These are phyloP conservation scores for Takifugu bimaculatus DNA, from an alignment of 2,113 vertebrate genomes.

Conservation along the genomic window DNA sequence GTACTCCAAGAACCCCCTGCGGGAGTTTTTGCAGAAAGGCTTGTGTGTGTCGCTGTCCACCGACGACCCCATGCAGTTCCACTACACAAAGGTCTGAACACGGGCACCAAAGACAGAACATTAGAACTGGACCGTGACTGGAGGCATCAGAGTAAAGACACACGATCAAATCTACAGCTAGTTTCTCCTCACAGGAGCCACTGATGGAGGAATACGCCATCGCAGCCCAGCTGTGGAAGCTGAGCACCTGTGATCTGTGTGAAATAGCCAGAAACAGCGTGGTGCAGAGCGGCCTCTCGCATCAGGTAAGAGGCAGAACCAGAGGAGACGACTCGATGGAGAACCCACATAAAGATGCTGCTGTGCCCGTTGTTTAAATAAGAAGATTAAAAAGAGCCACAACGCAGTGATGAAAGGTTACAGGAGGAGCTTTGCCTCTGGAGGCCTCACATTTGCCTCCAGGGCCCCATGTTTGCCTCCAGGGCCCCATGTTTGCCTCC, in stretches of 20 bases:
- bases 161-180: background rate
- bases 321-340: no score
- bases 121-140: no score
- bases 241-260: conserved; percentile 94
- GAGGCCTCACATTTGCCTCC: no score
- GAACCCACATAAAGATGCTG: background rate
- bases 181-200: conserved; percentile 48
- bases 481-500: no score
- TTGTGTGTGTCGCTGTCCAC: conserved; percentile 93
- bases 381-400: background rate
- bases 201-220: conserved; percentile 89
- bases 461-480: no score
- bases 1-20: conserved; percentile 94
- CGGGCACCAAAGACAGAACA: background rate
- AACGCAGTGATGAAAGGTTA: no score
- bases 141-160: no score
- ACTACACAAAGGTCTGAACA: conserved; percentile 91
- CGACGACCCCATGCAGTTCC: conserved; percentile 97
- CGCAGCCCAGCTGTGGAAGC: conserved; percentile 96
- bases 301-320: conserved; percentile 76
- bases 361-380: background rate
- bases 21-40: conserved; percentile 96
- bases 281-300: conserved; percentile 90
- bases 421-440: no score
- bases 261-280: conserved; percentile 97